Evolutionary conservation across 2,113 vertebrate species (phyloP).

Genomic region (Gobio gobio): DNA sequence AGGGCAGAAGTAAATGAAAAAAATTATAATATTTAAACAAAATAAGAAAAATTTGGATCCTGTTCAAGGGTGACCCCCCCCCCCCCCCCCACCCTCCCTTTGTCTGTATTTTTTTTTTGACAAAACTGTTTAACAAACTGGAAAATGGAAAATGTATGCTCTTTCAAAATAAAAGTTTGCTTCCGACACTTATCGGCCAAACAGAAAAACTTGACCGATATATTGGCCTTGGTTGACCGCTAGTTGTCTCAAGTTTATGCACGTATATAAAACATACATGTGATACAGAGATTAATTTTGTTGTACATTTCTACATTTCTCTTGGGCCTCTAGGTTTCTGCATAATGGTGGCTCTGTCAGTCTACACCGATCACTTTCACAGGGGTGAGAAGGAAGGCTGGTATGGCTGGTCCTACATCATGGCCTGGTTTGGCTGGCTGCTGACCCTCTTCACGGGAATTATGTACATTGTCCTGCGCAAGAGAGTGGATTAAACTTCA

Average conservation of each 20-base stretch:
- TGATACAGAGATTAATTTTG: neutral
- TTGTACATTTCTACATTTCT: constrained; percentile 50
- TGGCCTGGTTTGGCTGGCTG: constrained; percentile 94
- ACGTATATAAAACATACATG: neutral
- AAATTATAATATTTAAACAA: too few species aligned
- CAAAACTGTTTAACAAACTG: too few species aligned
- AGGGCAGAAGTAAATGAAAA: too few species aligned
- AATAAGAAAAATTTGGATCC: too few species aligned
- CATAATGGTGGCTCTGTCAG: constrained; percentile 90
- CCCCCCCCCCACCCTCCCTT: too few species aligned
- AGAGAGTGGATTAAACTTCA: constrained; percentile 78
- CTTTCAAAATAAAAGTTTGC: too few species aligned
- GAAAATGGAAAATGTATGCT: too few species aligned
- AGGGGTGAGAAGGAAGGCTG: constrained; percentile 64
- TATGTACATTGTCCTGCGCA: constrained; percentile 91
- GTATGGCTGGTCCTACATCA: constrained; percentile 88
- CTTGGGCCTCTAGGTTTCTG: constrained; percentile 84
- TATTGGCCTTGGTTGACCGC: neutral
- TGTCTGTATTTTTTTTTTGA: too few species aligned
- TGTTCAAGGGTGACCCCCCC: too few species aligned
- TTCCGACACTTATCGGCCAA: neutral
- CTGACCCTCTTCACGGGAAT: constrained; percentile 87
- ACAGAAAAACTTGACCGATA: too few species aligned
- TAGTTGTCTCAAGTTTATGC: neutral
- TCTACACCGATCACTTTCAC: constrained; percentile 89